Percentiles rank a stretch among this genome's conserved stretches.
Evolutionary conservation across 2,888 invertebrate genomes (phyloP).

Genomic region (Caenorhabditis zanzibari): DNA sequence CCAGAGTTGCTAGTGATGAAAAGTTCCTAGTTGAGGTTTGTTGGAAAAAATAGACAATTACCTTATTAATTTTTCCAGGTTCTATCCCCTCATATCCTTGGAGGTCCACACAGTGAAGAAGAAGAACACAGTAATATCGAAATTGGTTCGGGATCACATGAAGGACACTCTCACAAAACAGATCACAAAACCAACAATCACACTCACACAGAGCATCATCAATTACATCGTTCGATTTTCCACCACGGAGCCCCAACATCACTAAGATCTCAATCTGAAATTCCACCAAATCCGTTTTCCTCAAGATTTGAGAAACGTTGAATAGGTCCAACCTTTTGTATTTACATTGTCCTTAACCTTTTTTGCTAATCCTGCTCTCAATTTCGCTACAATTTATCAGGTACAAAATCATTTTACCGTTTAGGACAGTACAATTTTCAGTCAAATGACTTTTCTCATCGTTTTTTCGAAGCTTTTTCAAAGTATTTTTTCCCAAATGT

Average conservation of each 20-base stretch:
- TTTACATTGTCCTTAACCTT: background rate
- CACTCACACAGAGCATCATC: conserved; percentile 19
- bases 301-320: conserved; percentile 29
- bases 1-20: conserved; percentile 75
- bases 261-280: conserved; percentile 31
- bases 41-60: background rate
- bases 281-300: conserved; percentile 35
- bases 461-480: background rate
- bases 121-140: conserved; percentile 73
- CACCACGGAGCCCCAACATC: conserved; percentile 50
- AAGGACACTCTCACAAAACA: conserved; percentile 40
- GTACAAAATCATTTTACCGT: conserved; percentile 46
- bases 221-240: conserved; percentile 44
- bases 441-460: conserved; percentile 24
- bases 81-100: conserved; percentile 77
- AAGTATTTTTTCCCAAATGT: conserved; percentile 8
- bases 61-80: conserved; percentile 53
- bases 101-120: conserved; percentile 76
- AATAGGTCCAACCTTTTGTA: conserved; percentile 26
- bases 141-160: conserved; percentile 62
- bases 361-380: conserved; percentile 9
- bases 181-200: conserved; percentile 15
- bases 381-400: conserved; percentile 48
- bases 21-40: conserved; percentile 75
- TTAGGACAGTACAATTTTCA: conserved; percentile 46